Base-by-base conservation (phyloP, 2,888 invertebrate genomes). In the Ormyrus labotus region DNA sequence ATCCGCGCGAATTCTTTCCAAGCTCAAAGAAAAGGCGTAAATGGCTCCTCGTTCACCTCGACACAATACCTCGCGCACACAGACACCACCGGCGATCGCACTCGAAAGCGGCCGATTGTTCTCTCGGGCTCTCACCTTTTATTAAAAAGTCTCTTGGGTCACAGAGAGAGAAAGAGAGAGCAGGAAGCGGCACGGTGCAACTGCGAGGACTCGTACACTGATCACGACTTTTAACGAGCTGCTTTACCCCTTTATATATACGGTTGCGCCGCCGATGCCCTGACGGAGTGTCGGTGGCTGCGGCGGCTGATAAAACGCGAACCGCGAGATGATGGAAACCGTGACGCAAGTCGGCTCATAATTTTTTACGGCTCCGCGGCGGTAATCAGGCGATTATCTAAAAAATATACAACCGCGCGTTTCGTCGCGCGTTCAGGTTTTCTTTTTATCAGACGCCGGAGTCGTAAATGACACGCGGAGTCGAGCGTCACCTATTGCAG, bases 321-420 rank as follows among this genome's bases (percentile, higher is more conserved):
- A 8, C 19, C 19, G 19, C 19, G 64, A 57, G 58, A 64, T 64
- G 74, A 75, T 5, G 63, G 58, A 57, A 10, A 48, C 13, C 7
- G 34, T 80, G 80, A 80, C 80, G 80, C 57, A 80, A 63, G 61
- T 80, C 60, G 9, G 61, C 55, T 61, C 61, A 48, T 61, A 65
- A 67, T 67, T 67, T 71, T 80, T 75, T 73, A 77, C 69, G 48
- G 10, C 70, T 50, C 65, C 75, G 75, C 80, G 63, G 71, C 69
- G 45, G 69, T 67, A 75, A 80, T 80, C 75, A 75, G 34, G 68
- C 65, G 69, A 72, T 34, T 72, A 72, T 77, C 76, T 69, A 72
- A 81, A 76, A 67, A 34, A 80, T 76, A 67, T 67, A 60, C 55
- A 4, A 6, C 53, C n/a, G 6, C 47, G 47, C 47, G 10, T 57